Percentiles rank a stretch among this genome's conserved stretches.
Evolutionary conservation across 1,140 invertebrate species (phyloP).

Genomic region (Vanessa atalanta): DNA sequence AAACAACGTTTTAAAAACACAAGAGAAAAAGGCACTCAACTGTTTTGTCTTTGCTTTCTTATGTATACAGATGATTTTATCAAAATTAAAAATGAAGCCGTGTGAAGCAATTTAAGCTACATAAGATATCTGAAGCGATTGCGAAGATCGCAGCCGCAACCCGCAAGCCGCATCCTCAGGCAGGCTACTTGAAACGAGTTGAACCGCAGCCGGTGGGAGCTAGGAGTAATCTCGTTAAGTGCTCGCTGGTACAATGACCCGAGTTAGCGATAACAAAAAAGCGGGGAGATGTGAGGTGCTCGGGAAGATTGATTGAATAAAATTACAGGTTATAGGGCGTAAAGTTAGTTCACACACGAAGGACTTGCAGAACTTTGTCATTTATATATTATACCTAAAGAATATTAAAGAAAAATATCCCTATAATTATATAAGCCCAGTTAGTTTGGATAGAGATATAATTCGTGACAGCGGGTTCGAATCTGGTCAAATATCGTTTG

Average conservation of each 20-base stretch:
- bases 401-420: no score
- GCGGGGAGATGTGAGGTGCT: background rate
- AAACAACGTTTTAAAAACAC: no score
- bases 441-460: no score
- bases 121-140: constrained; percentile 2
- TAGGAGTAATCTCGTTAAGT: constrained; percentile 42
- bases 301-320: constrained; percentile 7
- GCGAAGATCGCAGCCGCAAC: constrained; percentile 9
- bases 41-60: no score
- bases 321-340: constrained; percentile 3
- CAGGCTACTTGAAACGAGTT: constrained; percentile 33
- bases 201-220: constrained; percentile 25
- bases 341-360: background rate
- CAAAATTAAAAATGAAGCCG: background rate
- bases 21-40: no score
- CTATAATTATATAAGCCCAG: no score
- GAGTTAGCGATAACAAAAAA: constrained; percentile 16
- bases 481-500: no score
- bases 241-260: constrained; percentile 38
- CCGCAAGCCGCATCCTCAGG: constrained; percentile 2
- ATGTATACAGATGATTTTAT: no score
- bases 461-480: no score
- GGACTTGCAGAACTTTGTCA: background rate
- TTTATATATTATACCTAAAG: background rate
- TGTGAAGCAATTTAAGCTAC: constrained; percentile 11